A percentile compares a stretch with the other conserved stretches of the same genome.
Evolutionary conservation across 2,113 vertebrate genomes (phyloP).

Genomic region (Saguinus midas): DNA sequence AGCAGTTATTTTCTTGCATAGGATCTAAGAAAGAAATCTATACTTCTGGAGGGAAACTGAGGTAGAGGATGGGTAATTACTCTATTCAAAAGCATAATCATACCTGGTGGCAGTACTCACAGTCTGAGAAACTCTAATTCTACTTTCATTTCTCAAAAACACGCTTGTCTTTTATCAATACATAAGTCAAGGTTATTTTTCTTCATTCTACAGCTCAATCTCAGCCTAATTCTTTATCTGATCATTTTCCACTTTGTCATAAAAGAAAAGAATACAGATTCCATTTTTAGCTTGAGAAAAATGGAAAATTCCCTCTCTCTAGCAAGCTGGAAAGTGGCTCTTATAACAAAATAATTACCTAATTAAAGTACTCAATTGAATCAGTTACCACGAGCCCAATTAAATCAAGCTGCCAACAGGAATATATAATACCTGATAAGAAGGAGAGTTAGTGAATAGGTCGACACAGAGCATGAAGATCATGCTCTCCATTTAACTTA

Average conservation of each 20-base stretch:
- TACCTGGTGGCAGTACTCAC: background rate
- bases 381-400: constrained; percentile 75
- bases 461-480: constrained; percentile 60
- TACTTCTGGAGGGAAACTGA: constrained; percentile 22
- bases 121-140: background rate
- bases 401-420: constrained; percentile 74
- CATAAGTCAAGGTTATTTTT: constrained; percentile 45
- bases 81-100: background rate
- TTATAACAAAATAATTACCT: constrained; percentile 78
- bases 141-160: background rate
- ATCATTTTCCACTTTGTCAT: constrained; percentile 60
- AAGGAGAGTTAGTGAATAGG: constrained; percentile 51
- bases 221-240: constrained; percentile 56
- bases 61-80: background rate
- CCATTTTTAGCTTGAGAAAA: constrained; percentile 69
- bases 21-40: background rate
- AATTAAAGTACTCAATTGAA: constrained; percentile 77
- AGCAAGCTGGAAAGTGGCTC: constrained; percentile 49
- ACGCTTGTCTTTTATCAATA: constrained; percentile 7
- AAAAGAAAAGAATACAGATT: constrained; percentile 62
- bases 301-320: constrained; percentile 51
- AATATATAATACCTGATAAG: constrained; percentile 74
- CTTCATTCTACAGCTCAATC: background rate
- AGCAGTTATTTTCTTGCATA: background rate
- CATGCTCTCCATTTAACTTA: constrained; percentile 44